A percentile compares a stretch with the other conserved stretches of the same genome.
Evolutionary conservation across 2,113 vertebrate species (phyloP).

Genomic region (Pongo abelii): DNA sequence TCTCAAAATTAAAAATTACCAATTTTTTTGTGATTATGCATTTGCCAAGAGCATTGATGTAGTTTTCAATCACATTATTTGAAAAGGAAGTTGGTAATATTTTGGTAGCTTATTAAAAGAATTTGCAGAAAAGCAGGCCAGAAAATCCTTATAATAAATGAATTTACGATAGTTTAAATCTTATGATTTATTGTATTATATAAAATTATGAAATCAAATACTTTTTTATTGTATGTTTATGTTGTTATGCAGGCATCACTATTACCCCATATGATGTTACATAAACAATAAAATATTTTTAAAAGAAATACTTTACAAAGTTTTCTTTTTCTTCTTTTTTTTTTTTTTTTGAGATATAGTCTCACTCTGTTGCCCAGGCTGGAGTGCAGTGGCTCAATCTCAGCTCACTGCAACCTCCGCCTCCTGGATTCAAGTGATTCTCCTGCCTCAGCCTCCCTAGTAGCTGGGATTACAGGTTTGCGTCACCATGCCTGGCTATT

Average conservation of each 20-base stretch:
- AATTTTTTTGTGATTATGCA: not conserved
- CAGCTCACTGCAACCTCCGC: too few relatives aligned
- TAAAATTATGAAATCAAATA: not conserved
- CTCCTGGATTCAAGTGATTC: too few relatives aligned
- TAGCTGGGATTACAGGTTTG: too few relatives aligned
- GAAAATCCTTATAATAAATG: not conserved
- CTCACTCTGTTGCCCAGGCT: too few relatives aligned
- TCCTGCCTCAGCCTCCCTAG: too few relatives aligned
- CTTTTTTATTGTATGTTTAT: not conserved
- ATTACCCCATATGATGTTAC: not conserved
- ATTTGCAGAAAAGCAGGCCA: not conserved
- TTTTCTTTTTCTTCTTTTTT: too few relatives aligned
- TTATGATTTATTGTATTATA: not conserved
- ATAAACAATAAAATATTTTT: not conserved
- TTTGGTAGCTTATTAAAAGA: not conserved
- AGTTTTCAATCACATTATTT: not conserved
- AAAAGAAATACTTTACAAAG: not conserved
- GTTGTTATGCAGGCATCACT: not conserved
- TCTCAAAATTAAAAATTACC: conserved; percentile 14
- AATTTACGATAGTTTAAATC: not conserved
- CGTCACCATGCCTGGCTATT: too few relatives aligned
- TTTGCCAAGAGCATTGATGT: not conserved
- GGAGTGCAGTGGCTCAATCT: too few relatives aligned
- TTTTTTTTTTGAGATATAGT: too few relatives aligned
- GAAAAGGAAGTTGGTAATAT: not conserved